Evolutionary conservation across 2,888 invertebrate species (phyloP).

Genomic region (Mesopsocus fuscifrons): DNA sequence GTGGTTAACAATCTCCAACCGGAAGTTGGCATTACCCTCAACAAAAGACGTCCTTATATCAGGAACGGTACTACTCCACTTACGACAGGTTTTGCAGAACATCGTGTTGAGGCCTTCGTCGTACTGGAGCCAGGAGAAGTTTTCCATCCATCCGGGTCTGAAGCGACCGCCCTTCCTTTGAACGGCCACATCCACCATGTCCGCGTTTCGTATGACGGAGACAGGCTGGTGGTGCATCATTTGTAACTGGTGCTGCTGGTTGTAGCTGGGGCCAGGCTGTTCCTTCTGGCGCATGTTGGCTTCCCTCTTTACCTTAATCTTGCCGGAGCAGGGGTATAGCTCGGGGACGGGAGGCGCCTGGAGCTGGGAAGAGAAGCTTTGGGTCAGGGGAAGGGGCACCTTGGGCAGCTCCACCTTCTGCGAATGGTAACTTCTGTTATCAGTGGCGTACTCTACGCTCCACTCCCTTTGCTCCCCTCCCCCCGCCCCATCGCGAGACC

Average conservation of each 20-base stretch:
- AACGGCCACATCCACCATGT: neutral
- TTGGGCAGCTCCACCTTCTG: slow-evolving; percentile 19
- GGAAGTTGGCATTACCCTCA: slow-evolving; percentile 57
- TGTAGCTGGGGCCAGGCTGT: neutral
- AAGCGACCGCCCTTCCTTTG: slow-evolving; percentile 43
- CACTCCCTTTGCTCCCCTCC: neutral
- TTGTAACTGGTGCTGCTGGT: neutral
- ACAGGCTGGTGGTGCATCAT: slow-evolving; percentile 11
- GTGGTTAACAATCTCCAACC: slow-evolving; percentile 58
- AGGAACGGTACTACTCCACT: slow-evolving; percentile 48
- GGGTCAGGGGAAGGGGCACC: slow-evolving; percentile 17
- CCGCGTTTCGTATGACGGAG: slow-evolving; percentile 10
- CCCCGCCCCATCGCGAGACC: neutral
- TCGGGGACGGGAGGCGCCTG: slow-evolving; percentile 13
- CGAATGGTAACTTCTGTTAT: neutral
- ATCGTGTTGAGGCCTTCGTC: slow-evolving; percentile 45
- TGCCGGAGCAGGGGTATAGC: slow-evolving; percentile 1
- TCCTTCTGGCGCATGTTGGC: neutral
- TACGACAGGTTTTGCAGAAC: slow-evolving; percentile 54
- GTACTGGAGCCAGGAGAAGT: slow-evolving; percentile 53
- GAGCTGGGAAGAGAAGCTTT: slow-evolving; percentile 17
- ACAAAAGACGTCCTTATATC: slow-evolving; percentile 60
- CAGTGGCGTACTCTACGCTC: neutral
- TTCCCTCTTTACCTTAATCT: slow-evolving; percentile 5
- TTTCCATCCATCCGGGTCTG: slow-evolving; percentile 43